Base-by-base conservation (phyloP, 2,113 vertebrate species). In the Anhinga anhinga region DNA sequence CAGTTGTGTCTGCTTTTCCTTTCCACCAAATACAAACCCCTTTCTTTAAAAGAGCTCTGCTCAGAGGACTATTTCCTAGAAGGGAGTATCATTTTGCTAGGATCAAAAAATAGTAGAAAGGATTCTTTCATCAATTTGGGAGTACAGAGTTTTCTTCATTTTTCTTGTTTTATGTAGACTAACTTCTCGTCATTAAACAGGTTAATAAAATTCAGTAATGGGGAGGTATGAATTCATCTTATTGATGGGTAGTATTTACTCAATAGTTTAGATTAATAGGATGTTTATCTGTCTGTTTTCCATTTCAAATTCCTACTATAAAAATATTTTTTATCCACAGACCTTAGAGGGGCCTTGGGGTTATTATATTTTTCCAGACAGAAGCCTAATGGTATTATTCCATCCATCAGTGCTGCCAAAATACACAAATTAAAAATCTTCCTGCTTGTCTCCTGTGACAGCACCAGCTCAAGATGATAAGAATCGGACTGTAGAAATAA, bases 1-100 rank as follows among this genome's bases (percentile, higher is more conserved):
- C 38, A 58, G 13, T 30, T 26, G 3, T 47, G 30, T 45, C 27
- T 52, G 26, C 36, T 56, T 62, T 77, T 56, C 36, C 27, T 50
- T 70, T 52, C 20, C 34, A 59, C 8, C 23, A 53, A 67, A 47
- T 27, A n/a, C 4, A 38, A 82, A 29, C 1, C 19, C 7, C 21
- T 59, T 77, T 20, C 38, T 55, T 42, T n/a, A 69, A 69, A 69
- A 55, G n/a, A 59, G 9, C 36, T 90, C 34, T 83, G 67, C 22
- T 30, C 15, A n/a, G 42, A 81, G 42, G 42, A 47, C 5, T 76
- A 2, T 56, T 66, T 80, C 36, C 67, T 38, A 62, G 8, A n/a
- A 83, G 15, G 21, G 1, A 3, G 0, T n/a, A 13, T 32, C 5
- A 34, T 61, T 70, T 36, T 40, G 2, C 30, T 50, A 16, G 10